Base-by-base conservation (phyloP, 2,113 vertebrate genomes). In the Cacatua alba region DNA sequence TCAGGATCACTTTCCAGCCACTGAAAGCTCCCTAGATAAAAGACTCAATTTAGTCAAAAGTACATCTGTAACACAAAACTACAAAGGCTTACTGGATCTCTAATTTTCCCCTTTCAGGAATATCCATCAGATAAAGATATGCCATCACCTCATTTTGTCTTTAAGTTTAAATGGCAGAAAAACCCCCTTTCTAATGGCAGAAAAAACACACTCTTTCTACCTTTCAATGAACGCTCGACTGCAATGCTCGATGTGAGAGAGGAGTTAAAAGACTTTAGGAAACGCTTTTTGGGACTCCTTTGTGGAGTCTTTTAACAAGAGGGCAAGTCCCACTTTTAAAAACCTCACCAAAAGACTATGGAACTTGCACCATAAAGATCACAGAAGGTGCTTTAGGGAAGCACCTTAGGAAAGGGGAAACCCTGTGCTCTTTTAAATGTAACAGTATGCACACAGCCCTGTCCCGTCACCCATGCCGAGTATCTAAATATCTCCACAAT, bases 1-100 rank as follows among this genome's bases (percentile, higher is more conserved):
- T 99, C 95, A 99, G 97, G 97, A 99, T 99, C 75, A 99, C 99
- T 13, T 97, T 99, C 99, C 99, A 99, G 14, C 99, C 99, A 55
- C 98, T 98, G 97, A 99, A 99, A n/a, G 99, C 99, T 68, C 99
- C 99, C 99, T 99, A 92, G 37, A 87, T 63, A 94, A 81, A 68
- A 94, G 26, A 83, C 26, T 35, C 23, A 57, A 48, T 77, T 80
- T 39, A 86, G 62, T 89, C 86, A 83, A 31, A 95, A 94, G 33
- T 53, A 64, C 8, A 4, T 72, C 1, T 3, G 44, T 60, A 79
- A 10, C 72, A 37, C 74, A 44, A 57, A 85, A 43, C 8, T 7
- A 65, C 10, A 28, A 89, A 91, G 24, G 31, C 21, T 17, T 63
- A 70, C n/a, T 17, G 3, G 35, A 28, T 31, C 44, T 63, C 7